A percentile compares a stretch with the other conserved stretches of the same genome.
These are phyloP conservation scores for Haemorhous mexicanus DNA, from an alignment of 2,113 vertebrate genomes.

Conservation along the genomic window DNA sequence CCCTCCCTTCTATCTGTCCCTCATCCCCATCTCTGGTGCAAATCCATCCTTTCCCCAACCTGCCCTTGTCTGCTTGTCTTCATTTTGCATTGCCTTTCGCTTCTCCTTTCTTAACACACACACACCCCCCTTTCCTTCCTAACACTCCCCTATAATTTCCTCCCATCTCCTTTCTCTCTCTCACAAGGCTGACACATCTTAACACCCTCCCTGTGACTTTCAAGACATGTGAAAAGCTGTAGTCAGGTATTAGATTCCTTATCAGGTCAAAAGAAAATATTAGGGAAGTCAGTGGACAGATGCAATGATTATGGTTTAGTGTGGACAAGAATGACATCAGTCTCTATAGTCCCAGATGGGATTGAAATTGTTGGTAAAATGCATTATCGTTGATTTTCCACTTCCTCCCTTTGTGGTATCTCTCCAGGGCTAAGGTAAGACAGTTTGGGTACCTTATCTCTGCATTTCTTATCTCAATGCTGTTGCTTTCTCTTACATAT, in stretches of 20 bases:
- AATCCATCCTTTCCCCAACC: not conserved
- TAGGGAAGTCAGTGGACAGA: not conserved
- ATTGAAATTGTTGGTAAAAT: constrained; percentile 14
- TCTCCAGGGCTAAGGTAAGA: not conserved
- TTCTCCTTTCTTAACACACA: not conserved
- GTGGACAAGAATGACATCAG: not conserved
- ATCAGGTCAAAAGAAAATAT: constrained; percentile 28
- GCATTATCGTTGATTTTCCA: not conserved
- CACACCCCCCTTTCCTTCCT: not conserved
- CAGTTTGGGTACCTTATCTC: not conserved
- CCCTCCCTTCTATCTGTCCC: not conserved
- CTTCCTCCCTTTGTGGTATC: not conserved
- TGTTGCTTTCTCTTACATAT: not conserved
- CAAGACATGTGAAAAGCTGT: not conserved
- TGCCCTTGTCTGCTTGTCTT: not conserved
- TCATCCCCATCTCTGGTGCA: not conserved
- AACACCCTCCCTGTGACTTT: not conserved
- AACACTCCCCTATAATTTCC: not conserved
- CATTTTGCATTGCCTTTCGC: accelerated
- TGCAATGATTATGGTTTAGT: not conserved
- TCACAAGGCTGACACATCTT: not conserved
- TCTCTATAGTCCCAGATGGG: not conserved
- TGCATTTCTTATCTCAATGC: not conserved
- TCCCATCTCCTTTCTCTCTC: not conserved
- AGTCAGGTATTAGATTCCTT: not conserved